Evolutionary conservation across 2,888 invertebrate genomes (phyloP).

Genomic region (Aphodius granarius): DNA sequence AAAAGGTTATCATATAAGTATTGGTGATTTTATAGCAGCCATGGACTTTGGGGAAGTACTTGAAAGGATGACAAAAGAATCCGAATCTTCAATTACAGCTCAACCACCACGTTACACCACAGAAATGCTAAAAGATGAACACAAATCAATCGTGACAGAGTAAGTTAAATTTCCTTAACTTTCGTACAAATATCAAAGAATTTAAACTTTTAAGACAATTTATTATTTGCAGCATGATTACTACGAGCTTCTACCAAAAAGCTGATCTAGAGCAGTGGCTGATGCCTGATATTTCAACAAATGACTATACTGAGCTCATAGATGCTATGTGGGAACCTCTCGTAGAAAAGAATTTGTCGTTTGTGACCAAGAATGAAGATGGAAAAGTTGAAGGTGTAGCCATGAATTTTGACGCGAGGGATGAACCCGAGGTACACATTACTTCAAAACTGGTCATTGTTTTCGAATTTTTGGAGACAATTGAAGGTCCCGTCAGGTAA

Average conservation of each 20-base stretch:
- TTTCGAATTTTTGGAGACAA: conserved; percentile 76
- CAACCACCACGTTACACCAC: conserved; percentile 52
- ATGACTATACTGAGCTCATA: conserved; percentile 72
- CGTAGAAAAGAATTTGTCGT: conserved; percentile 72
- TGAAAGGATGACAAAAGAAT: conserved; percentile 56
- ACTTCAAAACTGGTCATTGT: conserved; percentile 69
- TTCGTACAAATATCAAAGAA: neutral
- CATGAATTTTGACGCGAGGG: conserved; percentile 78
- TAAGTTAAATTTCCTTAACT: conserved; percentile 57
- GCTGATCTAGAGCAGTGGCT: conserved; percentile 84
- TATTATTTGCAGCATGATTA: conserved; percentile 68
- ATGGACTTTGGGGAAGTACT: conserved; percentile 71
- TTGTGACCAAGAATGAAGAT: conserved; percentile 62
- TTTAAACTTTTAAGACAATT: neutral
- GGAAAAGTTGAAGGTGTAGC: conserved; percentile 69
- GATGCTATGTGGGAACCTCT: conserved; percentile 71
- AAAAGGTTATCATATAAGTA: conserved; percentile 75
- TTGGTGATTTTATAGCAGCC: conserved; percentile 78
- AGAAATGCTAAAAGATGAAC: conserved; percentile 62
- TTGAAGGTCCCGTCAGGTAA: conserved; percentile 74
- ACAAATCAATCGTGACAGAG: conserved; percentile 72
- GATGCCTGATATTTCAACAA: conserved; percentile 65
- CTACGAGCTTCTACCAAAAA: conserved; percentile 82
- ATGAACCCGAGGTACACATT: conserved; percentile 76
- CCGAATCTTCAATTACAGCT: conserved; percentile 39